A percentile compares a stretch with the other conserved stretches of the same genome.
Evolutionary conservation across 2,797 vertebrate species (phyloP).

Genomic region (Dicrostonyx torquatus): DNA sequence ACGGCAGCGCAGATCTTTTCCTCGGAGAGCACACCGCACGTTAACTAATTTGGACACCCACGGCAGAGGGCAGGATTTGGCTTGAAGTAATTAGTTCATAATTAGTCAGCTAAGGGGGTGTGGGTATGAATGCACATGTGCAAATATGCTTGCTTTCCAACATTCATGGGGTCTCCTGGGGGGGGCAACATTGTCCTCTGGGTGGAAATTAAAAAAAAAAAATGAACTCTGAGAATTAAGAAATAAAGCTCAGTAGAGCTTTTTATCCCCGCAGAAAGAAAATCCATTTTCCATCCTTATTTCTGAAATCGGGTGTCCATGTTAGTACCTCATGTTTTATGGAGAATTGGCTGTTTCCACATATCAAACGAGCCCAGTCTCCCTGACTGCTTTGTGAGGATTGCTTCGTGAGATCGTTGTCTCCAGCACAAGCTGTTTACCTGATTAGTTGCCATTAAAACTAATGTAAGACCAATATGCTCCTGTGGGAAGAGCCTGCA

Average conservation of each 20-base stretch:
- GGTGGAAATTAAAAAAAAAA: not conserved
- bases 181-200: not conserved
- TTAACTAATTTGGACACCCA: constrained; percentile 46
- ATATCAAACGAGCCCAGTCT: not conserved
- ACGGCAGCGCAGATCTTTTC: constrained; percentile 28
- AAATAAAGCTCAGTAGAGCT: not conserved
- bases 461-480: constrained; percentile 79
- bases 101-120: constrained; percentile 53
- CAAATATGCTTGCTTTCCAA: constrained; percentile 16
- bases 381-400: constrained; percentile 31
- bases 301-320: constrained; percentile 19
- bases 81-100: constrained; percentile 59
- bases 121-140: constrained; percentile 34
- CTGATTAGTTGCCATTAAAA: constrained; percentile 81
- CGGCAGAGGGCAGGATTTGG: constrained; percentile 62
- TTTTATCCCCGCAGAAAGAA: not conserved
- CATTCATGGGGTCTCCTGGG: not conserved
- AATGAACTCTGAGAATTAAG: not conserved
- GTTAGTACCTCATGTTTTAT: not conserved
- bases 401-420: constrained; percentile 24
- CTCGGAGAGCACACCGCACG: not conserved
- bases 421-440: constrained; percentile 65
- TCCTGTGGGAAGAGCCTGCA: constrained; percentile 75
- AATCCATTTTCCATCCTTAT: not conserved
- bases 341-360: constrained; percentile 14